Evolutionary conservation across 2,113 vertebrate genomes (phyloP).

Genomic region (Dendrocopos noguchii): DNA sequence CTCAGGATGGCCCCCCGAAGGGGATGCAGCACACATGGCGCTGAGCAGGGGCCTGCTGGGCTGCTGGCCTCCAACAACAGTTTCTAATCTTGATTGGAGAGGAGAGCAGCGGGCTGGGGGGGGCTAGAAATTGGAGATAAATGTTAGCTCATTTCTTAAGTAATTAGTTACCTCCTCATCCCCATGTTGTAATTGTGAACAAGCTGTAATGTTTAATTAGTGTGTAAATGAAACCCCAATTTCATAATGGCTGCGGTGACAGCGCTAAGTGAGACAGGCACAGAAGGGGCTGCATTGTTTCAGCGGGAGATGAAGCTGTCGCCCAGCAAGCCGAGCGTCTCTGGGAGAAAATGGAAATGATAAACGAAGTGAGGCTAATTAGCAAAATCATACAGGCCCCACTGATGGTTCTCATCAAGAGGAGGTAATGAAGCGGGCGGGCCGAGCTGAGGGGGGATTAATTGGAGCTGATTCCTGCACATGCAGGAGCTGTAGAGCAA

Average conservation of each 20-base stretch:
- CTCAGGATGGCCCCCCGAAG: background rate
- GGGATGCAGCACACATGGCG: accelerated
- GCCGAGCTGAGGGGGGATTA: conserved; percentile 65
- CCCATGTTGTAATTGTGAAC: conserved; percentile 87
- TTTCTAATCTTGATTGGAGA: conserved; percentile 66
- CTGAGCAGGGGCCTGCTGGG: background rate
- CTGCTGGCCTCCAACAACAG: conserved; percentile 30
- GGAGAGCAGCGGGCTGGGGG: background rate
- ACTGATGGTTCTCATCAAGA: conserved; percentile 80
- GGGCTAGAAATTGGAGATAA: conserved; percentile 76
- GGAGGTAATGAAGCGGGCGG: conserved; percentile 77
- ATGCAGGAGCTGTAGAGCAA: background rate
- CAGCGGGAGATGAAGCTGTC: conserved; percentile 81
- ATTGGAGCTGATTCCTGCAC: conserved; percentile 67
- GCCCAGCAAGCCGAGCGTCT: conserved; percentile 74
- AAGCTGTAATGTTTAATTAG: conserved; percentile 96
- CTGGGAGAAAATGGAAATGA: conserved; percentile 80
- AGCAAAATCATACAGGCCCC: conserved; percentile 81
- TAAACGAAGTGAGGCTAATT: conserved; percentile 83
- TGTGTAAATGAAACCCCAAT: conserved; percentile 89
- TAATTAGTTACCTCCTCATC: conserved; percentile 91
- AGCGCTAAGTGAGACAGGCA: conserved; percentile 82
- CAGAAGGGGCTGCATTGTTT: conserved; percentile 78
- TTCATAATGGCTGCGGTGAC: conserved; percentile 84
- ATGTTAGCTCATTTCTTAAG: conserved; percentile 89